Evolutionary conservation across 2,888 invertebrate genomes (phyloP).

Genomic region (Andrena bicolor): DNA sequence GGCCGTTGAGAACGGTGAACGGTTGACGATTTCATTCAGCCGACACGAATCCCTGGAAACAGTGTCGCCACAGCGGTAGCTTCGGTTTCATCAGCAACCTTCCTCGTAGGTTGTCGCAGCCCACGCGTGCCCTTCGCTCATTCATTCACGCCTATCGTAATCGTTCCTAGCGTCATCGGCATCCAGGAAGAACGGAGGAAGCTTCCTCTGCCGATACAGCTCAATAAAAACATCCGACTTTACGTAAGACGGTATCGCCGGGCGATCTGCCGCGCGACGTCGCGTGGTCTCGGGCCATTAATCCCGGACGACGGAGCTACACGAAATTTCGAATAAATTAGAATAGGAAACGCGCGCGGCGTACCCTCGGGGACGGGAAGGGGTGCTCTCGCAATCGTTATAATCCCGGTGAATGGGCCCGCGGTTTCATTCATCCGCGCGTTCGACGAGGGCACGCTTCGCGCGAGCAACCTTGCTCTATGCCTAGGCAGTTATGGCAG

Average conservation of each 20-base stretch:
- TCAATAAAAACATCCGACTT: background rate
- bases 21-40: conserved; percentile 19
- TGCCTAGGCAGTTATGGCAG: conserved; percentile 77
- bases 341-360: conserved; percentile 44
- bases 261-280: background rate
- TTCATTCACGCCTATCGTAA: conserved; percentile 50
- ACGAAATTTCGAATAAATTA: conserved; percentile 25
- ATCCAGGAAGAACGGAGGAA: background rate
- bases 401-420: conserved; percentile 61
- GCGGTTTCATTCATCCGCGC: conserved; percentile 68
- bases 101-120: conserved; percentile 44
- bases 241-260: conserved; percentile 1
- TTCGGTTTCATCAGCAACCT: conserved; percentile 36
- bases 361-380: conserved; percentile 61
- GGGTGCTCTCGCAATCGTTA: conserved; percentile 61
- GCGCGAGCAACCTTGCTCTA: conserved; percentile 80
- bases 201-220: background rate
- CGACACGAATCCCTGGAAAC: conserved; percentile 1
- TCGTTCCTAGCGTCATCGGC: background rate
- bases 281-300: background rate
- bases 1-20: conserved; percentile 15
- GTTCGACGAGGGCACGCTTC: conserved; percentile 45
- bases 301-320: background rate
- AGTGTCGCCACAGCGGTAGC: conserved; percentile 22
- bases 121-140: conserved; percentile 71